Evolutionary conservation across 2,888 invertebrate genomes (phyloP), one percentile per base, ranked within the genome.

Genomic region (Uloborus plumipes): DNA sequence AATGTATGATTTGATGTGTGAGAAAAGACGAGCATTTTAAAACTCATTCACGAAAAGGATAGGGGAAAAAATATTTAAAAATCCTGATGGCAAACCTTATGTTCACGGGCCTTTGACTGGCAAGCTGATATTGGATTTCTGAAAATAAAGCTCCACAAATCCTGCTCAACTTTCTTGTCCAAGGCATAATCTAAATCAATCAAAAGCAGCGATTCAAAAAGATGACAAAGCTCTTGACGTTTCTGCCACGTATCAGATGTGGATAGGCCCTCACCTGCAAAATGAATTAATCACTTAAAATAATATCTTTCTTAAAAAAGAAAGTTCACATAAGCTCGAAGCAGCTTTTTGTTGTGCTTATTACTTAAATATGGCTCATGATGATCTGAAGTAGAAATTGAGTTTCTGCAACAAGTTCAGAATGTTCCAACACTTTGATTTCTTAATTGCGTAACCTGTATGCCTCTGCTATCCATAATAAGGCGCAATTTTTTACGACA

Each of bases 131-230:
- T 95, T 89, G 94, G 94, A 89, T 94, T 94, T 89, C 95, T 95
- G 90, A 96, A 95, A 70, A 94, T 94, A 87, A 94, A 91, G 89
- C 94, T 95, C 95, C 95, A 96, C 86, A 96, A 90, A 87, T 95
- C 95, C 88, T 95, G 95, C 88, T 96, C 96, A 49, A 95, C 94
- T 90, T 95, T 95, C 89, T 94, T 94, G 89, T 95, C 95, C 87
- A 96, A 90, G 18, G 95, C 95, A 91, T 94, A 95, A 89, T 95
- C 95, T 86, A 95, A 90, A 89, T 95, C 95, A 77, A 93, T 89
- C 72, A 95, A 92, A 82, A 96, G 90, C 71, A 95, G 92, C 89
- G 93, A 92, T 88, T 93, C 93, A 87, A 93, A 93, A 73, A 94
- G 91, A 39, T 80, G 83, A 31, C 83, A 78, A 2, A 89, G 85